Base-by-base conservation (phyloP, 1,140 invertebrate genomes). In the Cotesia glomerata region DNA sequence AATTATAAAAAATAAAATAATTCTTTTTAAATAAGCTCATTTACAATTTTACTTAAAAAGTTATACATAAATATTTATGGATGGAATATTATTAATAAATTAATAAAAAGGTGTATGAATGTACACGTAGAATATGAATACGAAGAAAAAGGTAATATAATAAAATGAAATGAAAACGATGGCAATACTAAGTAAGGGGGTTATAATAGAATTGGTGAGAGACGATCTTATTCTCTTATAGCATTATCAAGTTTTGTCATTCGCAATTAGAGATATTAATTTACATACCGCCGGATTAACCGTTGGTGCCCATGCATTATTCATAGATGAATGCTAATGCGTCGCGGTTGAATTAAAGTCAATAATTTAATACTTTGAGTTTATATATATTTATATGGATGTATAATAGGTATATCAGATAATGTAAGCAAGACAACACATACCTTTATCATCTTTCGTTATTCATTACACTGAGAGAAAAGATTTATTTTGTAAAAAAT, bases 201-300 rank as follows among this genome's bases (percentile, higher is more conserved):
- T 64, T 64, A 49, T 63, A 69, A 70, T 69, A 66, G 34, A 49
- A 65, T 54, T 62, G 14, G 49, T 35, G 65, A 39, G 26, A 54
- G 59, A 63, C 56, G 58, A 73, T 68, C 62, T 68, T 61, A 58
- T 63, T 66, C 73, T 66, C 39, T 45, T 13, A 59, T 59, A 71
- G 69, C 74, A 71, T 73, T 71, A 75, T 73, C 58, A 75, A 75
- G 80, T 82, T 82, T 82, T 82, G 81, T 81, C 76, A 76, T 66
- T 79, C 74, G 80, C 79, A 83, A 84, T 83, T 84, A 83, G 80
- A 77, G 80, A 69, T 71, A 79, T 79, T 76, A 77, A 79, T 77
- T 81, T 81, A 80, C 81, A 84, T 83, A 82, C 79, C 77, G 75
- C 75, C 67, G 81, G 80, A 84, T 82, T 84, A 81, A 81, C 80